Evolutionary conservation across 1,140 invertebrate genomes (phyloP), one percentile per base, ranked within the genome.

Genomic region (Trichomalopsis sarcophagae): DNA sequence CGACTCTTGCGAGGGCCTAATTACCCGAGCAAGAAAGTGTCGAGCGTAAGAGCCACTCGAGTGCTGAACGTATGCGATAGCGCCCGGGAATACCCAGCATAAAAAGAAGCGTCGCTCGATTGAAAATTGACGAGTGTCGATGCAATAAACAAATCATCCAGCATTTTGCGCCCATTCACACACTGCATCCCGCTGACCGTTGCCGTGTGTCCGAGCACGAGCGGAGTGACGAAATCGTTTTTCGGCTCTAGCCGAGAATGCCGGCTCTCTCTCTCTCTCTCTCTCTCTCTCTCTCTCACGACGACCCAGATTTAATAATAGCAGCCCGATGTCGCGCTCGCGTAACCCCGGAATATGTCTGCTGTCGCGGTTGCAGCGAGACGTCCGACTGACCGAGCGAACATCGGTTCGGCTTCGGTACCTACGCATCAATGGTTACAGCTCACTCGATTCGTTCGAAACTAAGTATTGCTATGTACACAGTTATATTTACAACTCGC

Each of bases 271-370:
- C 69, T 75, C 66, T 33, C 47, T 77, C 87, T 27, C 27, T 27
- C 27, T 27, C 27, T 27, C 27, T 27, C 27, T 27, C 27, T 27
- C 27, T 27, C 27, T 27, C 27, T 27, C 27, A 1, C 27, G 89
- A 87, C 90, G 83, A 80, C 83, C 83, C 47, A 84, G 88, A 88
- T 88, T 88, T 89, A 89, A 88, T 89, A 91, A 92, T 91, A 90
- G 90, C 88, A 89, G 81, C n/a, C 36, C 14, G 71, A 62, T n/a
- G 21, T 23, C 30, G 87, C 89, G 87, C 86, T 86, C 85, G 87
- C 86, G 86, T 89, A 90, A 91, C 91, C 91, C 88, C 91, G 87
- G 68, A 81, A 75, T 82, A 82, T 23, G 68, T 50, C 69, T 47
- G 71, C 47, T 9, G 30, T 9, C 40, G 33, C 40, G 4, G 36